A percentile compares a stretch with the other conserved stretches of the same genome.
Conservation (phyloP, 23 tunicate genomes). For the Styela plicata region DNA sequence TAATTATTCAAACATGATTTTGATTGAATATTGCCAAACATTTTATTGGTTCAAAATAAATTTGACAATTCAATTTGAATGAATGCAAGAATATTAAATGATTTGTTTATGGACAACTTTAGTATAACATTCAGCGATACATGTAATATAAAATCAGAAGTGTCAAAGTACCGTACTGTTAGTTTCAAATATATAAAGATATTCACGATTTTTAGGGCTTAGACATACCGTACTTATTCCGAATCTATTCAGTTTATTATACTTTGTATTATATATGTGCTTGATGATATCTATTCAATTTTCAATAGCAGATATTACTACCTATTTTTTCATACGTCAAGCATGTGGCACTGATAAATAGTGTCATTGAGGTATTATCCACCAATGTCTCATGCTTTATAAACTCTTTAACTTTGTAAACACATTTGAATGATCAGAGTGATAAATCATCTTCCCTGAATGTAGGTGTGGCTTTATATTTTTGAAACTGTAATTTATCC, state of each 20-base stretch:
- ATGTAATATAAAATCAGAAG: background rate
- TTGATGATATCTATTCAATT: too few relatives aligned
- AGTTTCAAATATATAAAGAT: background rate
- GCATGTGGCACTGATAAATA: background rate
- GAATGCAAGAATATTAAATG: background rate
- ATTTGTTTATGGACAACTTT: background rate
- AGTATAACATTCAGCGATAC: background rate
- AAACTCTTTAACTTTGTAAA: too few relatives aligned
- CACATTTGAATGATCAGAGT: too few relatives aligned
- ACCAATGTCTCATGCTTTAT: background rate
- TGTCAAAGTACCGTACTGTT: background rate
- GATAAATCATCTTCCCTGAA: background rate
- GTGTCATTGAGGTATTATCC: background rate
- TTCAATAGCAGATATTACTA: background rate
- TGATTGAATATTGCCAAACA: too few relatives aligned
- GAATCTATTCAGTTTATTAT: background rate
- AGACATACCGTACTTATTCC: background rate
- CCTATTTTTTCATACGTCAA: too few relatives aligned
- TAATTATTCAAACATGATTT: too few relatives aligned
- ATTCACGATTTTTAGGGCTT: too few relatives aligned
- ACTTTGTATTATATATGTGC: background rate
- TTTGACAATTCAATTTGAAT: background rate
- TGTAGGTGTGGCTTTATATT: background rate
- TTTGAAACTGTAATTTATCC: background rate
- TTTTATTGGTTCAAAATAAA: background rate